Base-by-base conservation (phyloP, 2,888 invertebrate species). In the Calameuta pallipes region DNA sequence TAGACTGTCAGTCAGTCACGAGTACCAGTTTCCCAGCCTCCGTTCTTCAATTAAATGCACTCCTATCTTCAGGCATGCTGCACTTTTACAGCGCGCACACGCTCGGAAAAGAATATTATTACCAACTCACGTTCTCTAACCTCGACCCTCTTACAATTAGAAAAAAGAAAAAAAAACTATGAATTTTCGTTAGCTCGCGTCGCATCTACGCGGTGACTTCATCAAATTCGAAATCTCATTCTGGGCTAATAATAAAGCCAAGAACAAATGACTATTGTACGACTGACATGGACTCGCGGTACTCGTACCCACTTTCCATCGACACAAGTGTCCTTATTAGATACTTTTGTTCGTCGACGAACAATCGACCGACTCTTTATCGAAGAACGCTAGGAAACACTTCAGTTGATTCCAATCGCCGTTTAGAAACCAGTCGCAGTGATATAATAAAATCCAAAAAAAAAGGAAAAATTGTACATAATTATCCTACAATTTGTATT, bases 1-100 rank as follows among this genome's bases (percentile, higher is more conserved):
- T 56, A 2, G 56, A 56, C 56, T 56, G 56, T 56, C 56, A 56
- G 71, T 71, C 71, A 71, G 33, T 71, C 34, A 34, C 71, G 33
- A 71, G 33, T 34, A 23, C 71, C 71, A 71, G 71, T 71, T 34
- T 71, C 71, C 33, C 71, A 71, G 71, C 71, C 71, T 71, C 71
- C 71, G 71, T 71, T 31, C 71, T 31, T 71, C 33, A 34, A 71
- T 71, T 71, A 71, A 71, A 71, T 71, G 33, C 71, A 34, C 71
- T 71, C 31, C 71, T 34, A 34, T 56, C 56, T 56, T 56, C 56
- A 56, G 23, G 23, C 56, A 56, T 56, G 56, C 56, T 56, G 56
- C 56, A 23, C 56, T 56, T 23, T 56, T 56, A 9, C 56, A 56
- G 23, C 9, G 56, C 6, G 23, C 56, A 9, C 56, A 23, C 56